Evolutionary conservation across 2,113 vertebrate species (phyloP), one percentile per base, ranked within the genome.

Genomic region (Azemiops feae): DNA sequence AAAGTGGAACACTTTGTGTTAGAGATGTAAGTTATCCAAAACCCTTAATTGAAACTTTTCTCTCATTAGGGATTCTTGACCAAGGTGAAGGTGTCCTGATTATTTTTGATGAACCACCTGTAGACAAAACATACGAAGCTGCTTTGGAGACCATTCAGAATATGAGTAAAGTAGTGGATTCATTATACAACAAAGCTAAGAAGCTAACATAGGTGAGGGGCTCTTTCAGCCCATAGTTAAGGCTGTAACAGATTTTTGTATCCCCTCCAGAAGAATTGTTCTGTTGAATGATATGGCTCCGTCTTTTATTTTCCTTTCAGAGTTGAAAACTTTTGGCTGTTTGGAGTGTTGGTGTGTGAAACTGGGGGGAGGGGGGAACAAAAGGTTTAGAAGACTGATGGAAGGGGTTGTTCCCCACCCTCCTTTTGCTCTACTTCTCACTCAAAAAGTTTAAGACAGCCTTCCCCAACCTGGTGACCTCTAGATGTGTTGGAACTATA

Each of bases 101-200:
- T 96, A 99, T 99, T 97, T 99, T 99, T 0, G 99, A 99, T 4
- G 99, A 99, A 95, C 99, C 99, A 2, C 99, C 99, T 0, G 99
- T 99, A 98, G 99, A 99, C 98, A 99, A 99, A 97, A 99, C 99
- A 1, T 99, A 99, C 0, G 99, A 98, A 98, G 99, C 99, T 69
- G 99, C 99, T 96, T 98, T 99, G 94, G 99, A 99, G 98, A 99
- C 99, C 25, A 99, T 99, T 97, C 99, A 99, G 98, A 99, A 99
- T 96, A 99, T 99, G 99, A 99, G 99, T 96, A 99, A 99, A 99
- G 99, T 99, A 93, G 99, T 99, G 98, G 99, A 99, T 97, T 99
- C 99, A 18, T 99, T 99, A 97, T 99, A 99, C 99, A 99, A 99
- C 98, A 99, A 99, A 99, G 99, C 99, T 96, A 99, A 99, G 98